Conservation (phyloP, 2,113 vertebrate species). For the Indri indri region DNA sequence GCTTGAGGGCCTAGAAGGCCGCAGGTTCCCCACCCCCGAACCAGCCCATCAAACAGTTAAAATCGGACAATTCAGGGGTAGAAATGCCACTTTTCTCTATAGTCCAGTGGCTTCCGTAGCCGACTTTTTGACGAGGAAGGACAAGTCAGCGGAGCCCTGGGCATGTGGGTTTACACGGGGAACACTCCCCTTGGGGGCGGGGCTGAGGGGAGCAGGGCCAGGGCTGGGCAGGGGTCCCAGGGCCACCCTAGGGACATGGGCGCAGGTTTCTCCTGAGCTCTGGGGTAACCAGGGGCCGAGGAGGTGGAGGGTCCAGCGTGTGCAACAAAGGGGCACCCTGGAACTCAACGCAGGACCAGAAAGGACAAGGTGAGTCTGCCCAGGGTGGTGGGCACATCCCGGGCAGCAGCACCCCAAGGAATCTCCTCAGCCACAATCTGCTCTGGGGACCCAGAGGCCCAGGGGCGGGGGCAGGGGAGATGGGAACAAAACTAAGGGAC, state of each 20-base stretch:
- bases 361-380: no score
- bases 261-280: background rate
- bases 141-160: background rate
- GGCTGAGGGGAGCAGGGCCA: background rate
- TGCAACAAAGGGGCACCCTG: no score
- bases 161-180: fast-evolving
- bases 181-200: fast-evolving
- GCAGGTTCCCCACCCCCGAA: no score
- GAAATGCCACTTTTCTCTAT: fast-evolving
- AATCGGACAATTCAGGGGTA: fast-evolving
- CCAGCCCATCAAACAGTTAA: fast-evolving
- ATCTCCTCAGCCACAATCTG: no score
- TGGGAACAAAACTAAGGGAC: no score
- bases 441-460: no score
- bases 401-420: no score
- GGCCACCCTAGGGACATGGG: fast-evolving
- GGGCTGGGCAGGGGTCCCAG: no score
- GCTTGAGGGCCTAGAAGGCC: no score
- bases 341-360: background rate
- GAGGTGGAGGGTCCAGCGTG: no score
- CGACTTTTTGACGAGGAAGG: fast-evolving
- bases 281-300: fast-evolving
- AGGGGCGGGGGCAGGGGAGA: no score
- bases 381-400: no score
- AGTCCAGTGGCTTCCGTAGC: fast-evolving